Conservation (phyloP, 2,888 invertebrate species). For the Linyphia triangularis region DNA sequence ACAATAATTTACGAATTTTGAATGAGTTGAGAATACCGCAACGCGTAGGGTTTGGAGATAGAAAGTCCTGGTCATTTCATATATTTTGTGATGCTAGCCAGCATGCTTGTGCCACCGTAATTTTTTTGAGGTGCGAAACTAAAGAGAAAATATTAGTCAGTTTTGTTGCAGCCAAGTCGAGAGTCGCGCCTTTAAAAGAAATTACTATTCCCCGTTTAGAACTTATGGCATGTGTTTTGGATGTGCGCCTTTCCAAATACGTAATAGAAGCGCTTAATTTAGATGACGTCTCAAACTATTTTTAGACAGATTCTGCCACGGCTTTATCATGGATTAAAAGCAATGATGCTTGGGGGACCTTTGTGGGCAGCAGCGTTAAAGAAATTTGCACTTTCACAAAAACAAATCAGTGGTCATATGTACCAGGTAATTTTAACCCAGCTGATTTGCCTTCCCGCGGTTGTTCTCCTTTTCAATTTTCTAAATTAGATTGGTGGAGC, state of each 20-base stretch:
- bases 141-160: not conserved
- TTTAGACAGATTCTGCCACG: slow-evolving; percentile 38
- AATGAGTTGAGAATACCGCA: not conserved
- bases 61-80: not conserved
- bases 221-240: too few relatives aligned
- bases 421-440: not conserved
- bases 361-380: slow-evolving; percentile 77
- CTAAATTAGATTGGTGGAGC: too few relatives aligned
- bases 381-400: slow-evolving; percentile 77
- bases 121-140: not conserved
- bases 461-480: too few relatives aligned
- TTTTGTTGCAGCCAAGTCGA: not conserved
- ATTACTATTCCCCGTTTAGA: not conserved
- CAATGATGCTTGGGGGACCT: slow-evolving; percentile 74
- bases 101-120: not conserved
- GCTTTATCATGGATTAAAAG: slow-evolving; percentile 75
- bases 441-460: not conserved
- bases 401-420: not conserved
- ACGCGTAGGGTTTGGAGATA: not conserved
- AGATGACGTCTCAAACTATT: too few relatives aligned
- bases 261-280: not conserved
- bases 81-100: slow-evolving; percentile 13
- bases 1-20: not conserved
- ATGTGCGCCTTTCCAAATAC: too few relatives aligned
- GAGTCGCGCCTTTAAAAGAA: not conserved